A percentile compares a stretch with the other conserved stretches of the same genome.
Evolutionary conservation across 2,888 invertebrate species (phyloP).

Genomic region (Agelastica alni): DNA sequence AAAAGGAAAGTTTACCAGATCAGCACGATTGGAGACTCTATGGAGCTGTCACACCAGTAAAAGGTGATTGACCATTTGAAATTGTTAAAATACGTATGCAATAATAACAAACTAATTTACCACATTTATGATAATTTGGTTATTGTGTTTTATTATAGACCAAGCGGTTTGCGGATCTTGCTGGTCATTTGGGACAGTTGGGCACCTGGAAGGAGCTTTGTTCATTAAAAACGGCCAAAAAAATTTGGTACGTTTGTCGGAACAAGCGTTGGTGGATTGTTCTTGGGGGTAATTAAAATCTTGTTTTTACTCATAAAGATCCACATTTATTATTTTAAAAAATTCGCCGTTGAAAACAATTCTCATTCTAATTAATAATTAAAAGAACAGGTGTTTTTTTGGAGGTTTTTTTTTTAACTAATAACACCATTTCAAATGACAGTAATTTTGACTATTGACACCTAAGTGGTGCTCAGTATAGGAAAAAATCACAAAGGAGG

Average conservation of each 20-base stretch:
- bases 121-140: neutral
- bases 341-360: too few species aligned
- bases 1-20: conserved; percentile 67
- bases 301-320: too few species aligned
- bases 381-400: too few species aligned
- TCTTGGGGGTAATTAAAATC: conserved; percentile 80
- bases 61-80: conserved; percentile 62
- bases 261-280: conserved; percentile 94
- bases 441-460: too few species aligned
- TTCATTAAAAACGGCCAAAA: conserved; percentile 82
- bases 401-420: too few species aligned
- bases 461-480: too few species aligned
- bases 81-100: neutral
- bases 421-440: too few species aligned
- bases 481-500: too few species aligned
- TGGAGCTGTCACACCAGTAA: conserved; percentile 93
- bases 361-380: too few species aligned
- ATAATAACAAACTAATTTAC: neutral
- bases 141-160: conserved; percentile 65
- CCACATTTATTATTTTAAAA: too few species aligned
- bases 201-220: conserved; percentile 89
- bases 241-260: conserved; percentile 80
- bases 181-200: conserved; percentile 95
- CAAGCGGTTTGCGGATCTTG: conserved; percentile 97
- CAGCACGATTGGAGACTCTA: conserved; percentile 87